Base-by-base conservation (phyloP, 1,140 invertebrate genomes). In the Heterodera schachtii region DNA sequence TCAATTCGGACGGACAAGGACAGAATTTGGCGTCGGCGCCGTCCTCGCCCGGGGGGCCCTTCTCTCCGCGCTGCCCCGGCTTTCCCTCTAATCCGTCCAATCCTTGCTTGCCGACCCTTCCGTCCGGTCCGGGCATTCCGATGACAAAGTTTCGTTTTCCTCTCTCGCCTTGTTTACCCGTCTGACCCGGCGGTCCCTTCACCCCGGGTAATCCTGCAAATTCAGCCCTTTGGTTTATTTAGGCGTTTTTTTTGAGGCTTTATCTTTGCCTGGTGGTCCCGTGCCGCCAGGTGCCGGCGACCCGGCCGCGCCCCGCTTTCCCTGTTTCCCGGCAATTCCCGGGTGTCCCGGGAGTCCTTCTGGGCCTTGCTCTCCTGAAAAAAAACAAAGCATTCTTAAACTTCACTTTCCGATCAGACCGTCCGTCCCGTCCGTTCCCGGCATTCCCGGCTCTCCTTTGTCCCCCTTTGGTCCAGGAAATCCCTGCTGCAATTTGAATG, bases 61-160 rank as follows among this genome's bases (percentile, higher is more conserved):
- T 80, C 73, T 78, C 76, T 1, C 79, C 79, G 43, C 81, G 66
- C 52, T 69, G 31, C 3, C 83, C 83, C 46, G 83, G 78, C 31
- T 84, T 84, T 16, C 83, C 83, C 64, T 84, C 83, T 31, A 85
- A 41, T 7, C 83, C 83, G 49, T 84, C 83, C 21, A 85, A 71
- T 9, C 83, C 83, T 1, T 75, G 83, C 47, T 81, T 84, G 70
- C 83, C 83, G 0, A 74, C 77, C n/a, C 79, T 47, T 2, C 83
- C 83, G 44, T 84, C 83, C 49, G 66, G 64, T 49, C 83, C 83
- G 73, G 83, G 84, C 46, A 64, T 52, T 52, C 83, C 83, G 47
- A 84, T 81, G 19, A 84, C 84, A 64, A 80, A 83, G 66, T 83
- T 83, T 19, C 83, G 66, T 7, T 73, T 52, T 2, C 83, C 83